Conservation (phyloP, 2,797 vertebrate species). For the Premnoplex brunnescens region DNA sequence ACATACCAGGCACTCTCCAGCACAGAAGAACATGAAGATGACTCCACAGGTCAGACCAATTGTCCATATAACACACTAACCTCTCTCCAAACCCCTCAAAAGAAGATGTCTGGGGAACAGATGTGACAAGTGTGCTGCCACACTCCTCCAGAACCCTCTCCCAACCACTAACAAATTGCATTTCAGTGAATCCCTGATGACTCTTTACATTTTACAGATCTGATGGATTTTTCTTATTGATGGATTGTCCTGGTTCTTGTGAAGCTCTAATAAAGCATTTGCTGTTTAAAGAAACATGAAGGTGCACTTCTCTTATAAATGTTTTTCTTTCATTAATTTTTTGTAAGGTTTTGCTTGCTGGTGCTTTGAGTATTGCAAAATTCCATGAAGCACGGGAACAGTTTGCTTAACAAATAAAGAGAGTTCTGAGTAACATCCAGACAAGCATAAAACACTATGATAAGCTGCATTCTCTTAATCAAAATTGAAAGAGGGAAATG, state of each 20-base stretch:
- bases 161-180: not conserved
- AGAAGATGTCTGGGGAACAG: not conserved
- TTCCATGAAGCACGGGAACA: not conserved
- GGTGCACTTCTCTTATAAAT: not conserved
- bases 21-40: not conserved
- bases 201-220: not conserved
- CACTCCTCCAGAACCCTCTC: not conserved
- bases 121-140: not conserved
- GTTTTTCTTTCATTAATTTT: not conserved
- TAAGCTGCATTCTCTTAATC: not conserved
- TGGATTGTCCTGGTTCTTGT: not conserved
- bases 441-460: not conserved
- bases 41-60: not conserved
- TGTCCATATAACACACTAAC: not conserved
- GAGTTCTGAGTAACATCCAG: not conserved
- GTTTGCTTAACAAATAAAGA: not conserved
- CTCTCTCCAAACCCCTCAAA: not conserved
- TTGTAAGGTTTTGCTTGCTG: not conserved
- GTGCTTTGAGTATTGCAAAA: not conserved
- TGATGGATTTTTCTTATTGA: not conserved
- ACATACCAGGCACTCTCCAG: not conserved
- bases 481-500: not conserved
- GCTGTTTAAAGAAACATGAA: not conserved
- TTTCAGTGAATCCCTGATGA: not conserved
- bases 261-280: not conserved